Evolutionary conservation across 2,888 invertebrate genomes (phyloP), one percentile per base, ranked within the genome.

Genomic region (Lycocerus yunnanus): DNA sequence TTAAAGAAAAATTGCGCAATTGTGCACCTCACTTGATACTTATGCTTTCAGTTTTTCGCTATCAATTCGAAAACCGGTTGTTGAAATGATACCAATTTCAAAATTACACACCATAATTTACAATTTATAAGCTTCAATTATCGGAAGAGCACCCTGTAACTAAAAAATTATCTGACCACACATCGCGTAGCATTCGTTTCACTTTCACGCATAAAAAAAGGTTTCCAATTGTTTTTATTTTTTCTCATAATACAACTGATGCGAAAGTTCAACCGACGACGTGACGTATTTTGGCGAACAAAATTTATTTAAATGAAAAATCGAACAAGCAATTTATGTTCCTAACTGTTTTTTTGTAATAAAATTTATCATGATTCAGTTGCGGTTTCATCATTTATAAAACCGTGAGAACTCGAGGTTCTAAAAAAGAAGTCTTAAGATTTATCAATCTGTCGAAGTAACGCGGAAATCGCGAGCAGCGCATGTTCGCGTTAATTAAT

Each of bases 401-500:
- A 74, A 69, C 68, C 79, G 80, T 79, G 80, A 77, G 79, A 79
- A 79, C 76, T 71, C 68, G 76, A 67, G 72, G 68, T 58, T 72
- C 72, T 72, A 76, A 76, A 78, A n/a, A 78, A 78, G 78, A 77
- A 74, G 74, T 71, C 68, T 69, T 72, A 66, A 79, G 80, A 80
- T 80, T 80, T 80, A 80, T 80, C 77, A 77, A 79, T 76, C 75
- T 75, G 79, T 78, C 78, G 24, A 60, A 73, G 73, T 72, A 78
- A 79, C 78, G 76, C 79, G 80, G 79, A 79, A 80, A 80, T 77
- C 77, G 72, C 74, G 68, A 66, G 61, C 18, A 18, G 18, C 16
- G 13, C 18, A 15, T 68, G 69, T 69, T 61, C 18, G n/a, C 18
- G 61, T 67, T 74, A 74, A 74, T 74, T 71, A 74, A 74, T 73